Evolutionary conservation across 1,140 invertebrate species (phyloP).

Genomic region (Drosophila pseudoananassae): DNA sequence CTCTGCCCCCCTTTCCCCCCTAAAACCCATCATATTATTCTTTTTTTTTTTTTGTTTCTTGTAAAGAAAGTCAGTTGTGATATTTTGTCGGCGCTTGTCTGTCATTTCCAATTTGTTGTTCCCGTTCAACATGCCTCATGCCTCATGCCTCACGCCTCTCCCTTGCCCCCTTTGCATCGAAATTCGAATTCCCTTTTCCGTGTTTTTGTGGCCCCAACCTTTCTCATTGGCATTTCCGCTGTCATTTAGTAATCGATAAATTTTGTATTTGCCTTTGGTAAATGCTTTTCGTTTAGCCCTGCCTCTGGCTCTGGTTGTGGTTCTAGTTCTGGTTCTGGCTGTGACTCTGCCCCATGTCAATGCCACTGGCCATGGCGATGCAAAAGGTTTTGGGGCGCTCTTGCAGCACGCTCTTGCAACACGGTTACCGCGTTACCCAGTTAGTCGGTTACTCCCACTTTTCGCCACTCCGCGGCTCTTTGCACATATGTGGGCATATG

Average conservation of each 20-base stretch:
- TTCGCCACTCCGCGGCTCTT: background rate
- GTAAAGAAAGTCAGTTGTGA: slow-evolving; percentile 56
- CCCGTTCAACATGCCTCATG: slow-evolving; percentile 4
- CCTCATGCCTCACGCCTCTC: too few relatives aligned
- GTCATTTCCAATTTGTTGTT: slow-evolving; percentile 72
- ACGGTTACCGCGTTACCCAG: background rate
- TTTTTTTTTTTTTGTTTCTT: slow-evolving; percentile 13
- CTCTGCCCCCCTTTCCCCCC: background rate
- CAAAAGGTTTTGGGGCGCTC: slow-evolving; percentile 36
- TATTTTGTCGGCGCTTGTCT: slow-evolving; percentile 75
- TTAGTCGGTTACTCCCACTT: background rate
- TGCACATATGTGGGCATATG: background rate
- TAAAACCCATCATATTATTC: background rate
- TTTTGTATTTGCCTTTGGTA: slow-evolving; percentile 70
- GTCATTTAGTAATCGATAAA: slow-evolving; percentile 76
- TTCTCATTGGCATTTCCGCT: slow-evolving; percentile 66
- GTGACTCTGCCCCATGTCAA: slow-evolving; percentile 3
- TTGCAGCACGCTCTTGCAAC: background rate
- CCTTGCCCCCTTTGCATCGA: background rate
- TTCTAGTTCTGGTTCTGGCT: too few relatives aligned
- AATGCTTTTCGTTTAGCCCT: slow-evolving; percentile 59
- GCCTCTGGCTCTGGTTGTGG: too few relatives aligned
- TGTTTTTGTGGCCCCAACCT: slow-evolving; percentile 3
- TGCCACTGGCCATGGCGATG: slow-evolving; percentile 24
- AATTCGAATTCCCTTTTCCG: background rate